Evolutionary conservation across 2,888 invertebrate genomes (phyloP), one percentile per base, ranked within the genome.

Genomic region (Aricia artaxerxes): DNA sequence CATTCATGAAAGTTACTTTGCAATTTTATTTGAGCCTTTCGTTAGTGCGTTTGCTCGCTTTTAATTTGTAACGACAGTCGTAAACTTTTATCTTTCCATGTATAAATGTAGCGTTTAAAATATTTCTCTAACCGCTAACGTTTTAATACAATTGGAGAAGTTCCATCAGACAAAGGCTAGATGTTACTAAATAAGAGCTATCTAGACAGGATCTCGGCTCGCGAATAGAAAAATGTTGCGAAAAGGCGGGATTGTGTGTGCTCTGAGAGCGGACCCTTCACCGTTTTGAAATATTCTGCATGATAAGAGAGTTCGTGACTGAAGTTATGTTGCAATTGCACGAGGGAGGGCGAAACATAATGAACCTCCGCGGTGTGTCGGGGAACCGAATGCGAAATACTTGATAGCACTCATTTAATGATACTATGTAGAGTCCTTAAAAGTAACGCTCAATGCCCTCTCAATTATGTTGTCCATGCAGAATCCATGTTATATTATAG

Each of bases 251-350:
- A 64, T 31, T 31, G 64, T 24, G 49, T 61, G 64, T 35, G 69
- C 69, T 69, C 79, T 76, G 72, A 79, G 77, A 60, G 78, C 80
- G 76, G 40, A 78, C 82, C 80, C 80, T 83, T 81, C 81, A 81
- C 83, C 79, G 82, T 82, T 82, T 83, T 81, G 81, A 81, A 83
- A 81, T 80, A 81, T 82, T 80, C 80, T 57, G 78, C 79, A 78
- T 80, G 82, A 83, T 81, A 82, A 81, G 78, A 76, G 78, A 80
- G 79, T 79, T 82, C 82, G 83, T 83, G 83, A 83, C 82, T 80
- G 81, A 83, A 80, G 84, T 44, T 77, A 82, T 82, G 82, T 83
- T 83, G 85, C 85, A 82, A 83, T 80, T 81, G 82, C 84, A 84
- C 84, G 85, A 84, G 73, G 79, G 79, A 80, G 79, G 78, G 80